Conservation (phyloP, 2,797 vertebrate genomes). For the Mormyrus hasselquistii region DNA sequence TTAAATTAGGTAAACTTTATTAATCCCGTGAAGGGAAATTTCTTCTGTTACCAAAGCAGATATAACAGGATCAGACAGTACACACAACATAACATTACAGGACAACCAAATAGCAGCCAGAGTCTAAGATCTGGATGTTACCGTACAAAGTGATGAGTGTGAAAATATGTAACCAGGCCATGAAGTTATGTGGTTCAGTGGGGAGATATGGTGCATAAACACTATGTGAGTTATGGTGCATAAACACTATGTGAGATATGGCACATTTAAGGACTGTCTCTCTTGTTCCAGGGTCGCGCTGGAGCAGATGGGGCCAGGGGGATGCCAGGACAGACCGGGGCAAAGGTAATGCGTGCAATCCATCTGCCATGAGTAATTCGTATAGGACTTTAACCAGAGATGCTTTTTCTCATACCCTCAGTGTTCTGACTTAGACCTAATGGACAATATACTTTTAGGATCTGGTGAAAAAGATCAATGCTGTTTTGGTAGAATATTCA, state of each 20-base stretch:
- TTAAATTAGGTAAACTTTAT: background rate
- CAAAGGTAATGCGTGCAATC: slow-evolving; percentile 69
- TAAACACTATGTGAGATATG: background rate
- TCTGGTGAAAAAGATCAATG: background rate
- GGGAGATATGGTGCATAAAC: background rate
- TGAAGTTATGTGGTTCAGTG: background rate
- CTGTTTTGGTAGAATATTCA: background rate
- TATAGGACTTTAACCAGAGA: background rate
- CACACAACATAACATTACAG: background rate
- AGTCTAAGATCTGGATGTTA: background rate
- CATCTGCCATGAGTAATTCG: background rate
- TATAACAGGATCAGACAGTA: background rate
- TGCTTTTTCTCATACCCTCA: background rate
- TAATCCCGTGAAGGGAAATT: background rate
- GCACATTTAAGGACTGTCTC: background rate
- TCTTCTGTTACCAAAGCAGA: background rate
- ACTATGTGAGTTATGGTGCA: background rate
- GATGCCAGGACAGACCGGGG: slow-evolving; percentile 90
- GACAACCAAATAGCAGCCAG: background rate
- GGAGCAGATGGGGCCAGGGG: slow-evolving; percentile 89
- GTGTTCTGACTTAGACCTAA: background rate
- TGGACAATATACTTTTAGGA: background rate
- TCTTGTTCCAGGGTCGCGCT: slow-evolving; percentile 72
- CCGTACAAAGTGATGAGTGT: background rate
- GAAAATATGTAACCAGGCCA: background rate